Evolutionary conservation across 2,888 invertebrate species (phyloP).

Genomic region (Sinodicranocentrus sp.): DNA sequence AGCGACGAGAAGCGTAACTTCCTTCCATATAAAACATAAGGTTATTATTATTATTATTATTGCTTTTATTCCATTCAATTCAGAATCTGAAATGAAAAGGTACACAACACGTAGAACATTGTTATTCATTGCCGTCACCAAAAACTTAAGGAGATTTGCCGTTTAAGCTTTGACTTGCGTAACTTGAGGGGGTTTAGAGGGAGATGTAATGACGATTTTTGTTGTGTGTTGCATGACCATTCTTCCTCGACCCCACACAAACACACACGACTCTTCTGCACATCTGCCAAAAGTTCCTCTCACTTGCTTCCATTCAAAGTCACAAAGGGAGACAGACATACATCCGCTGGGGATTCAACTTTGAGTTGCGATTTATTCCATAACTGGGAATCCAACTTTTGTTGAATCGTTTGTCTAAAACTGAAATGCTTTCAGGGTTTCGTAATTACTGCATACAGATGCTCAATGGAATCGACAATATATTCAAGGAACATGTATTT

Average conservation of each 20-base stretch:
- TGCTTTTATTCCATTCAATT: neutral
- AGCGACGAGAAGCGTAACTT: neutral
- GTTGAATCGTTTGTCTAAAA: neutral
- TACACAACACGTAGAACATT: neutral
- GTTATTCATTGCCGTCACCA: neutral
- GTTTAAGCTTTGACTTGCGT: conserved; percentile 16
- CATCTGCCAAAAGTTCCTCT: conserved; percentile 16
- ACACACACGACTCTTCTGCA: neutral
- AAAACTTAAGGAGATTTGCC: neutral
- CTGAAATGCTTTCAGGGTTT: conserved; percentile 1
- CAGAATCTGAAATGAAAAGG: neutral
- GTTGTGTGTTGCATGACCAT: conserved; percentile 25
- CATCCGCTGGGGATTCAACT: too few relatives aligned
- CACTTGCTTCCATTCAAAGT: neutral
- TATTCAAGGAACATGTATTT: neutral
- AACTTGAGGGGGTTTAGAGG: conserved; percentile 16
- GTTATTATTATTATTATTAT: neutral
- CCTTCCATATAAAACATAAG: conserved; percentile 23
- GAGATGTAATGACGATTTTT: neutral
- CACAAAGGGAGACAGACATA: neutral
- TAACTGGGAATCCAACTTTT: neutral
- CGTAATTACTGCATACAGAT: neutral
- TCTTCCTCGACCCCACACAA: conserved; percentile 27
- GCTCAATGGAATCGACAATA: neutral
- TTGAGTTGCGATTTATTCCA: conserved; percentile 10